A percentile compares a stretch with the other conserved stretches of the same genome.
These are phyloP conservation scores for Dufourea novaeangliae DNA, from an alignment of 1,140 invertebrate species.

Conservation along the genomic window DNA sequence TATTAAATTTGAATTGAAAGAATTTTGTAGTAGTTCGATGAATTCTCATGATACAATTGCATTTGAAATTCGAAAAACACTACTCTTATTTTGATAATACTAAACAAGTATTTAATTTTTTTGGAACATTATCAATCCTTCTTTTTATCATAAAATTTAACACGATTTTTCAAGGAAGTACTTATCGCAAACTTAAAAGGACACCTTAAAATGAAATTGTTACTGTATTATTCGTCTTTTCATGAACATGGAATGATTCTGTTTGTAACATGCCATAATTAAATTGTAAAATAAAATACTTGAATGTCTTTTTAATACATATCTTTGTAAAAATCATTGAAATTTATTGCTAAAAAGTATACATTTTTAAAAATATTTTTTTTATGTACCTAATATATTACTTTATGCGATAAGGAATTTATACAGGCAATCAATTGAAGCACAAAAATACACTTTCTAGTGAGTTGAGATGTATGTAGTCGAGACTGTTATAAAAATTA, in stretches of 20 bases:
- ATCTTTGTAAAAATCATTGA: neutral
- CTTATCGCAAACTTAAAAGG: neutral
- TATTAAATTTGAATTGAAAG: constrained; percentile 9
- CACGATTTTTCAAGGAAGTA: neutral
- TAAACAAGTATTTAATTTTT: neutral
- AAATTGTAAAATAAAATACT: constrained; percentile 19
- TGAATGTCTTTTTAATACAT: neutral
- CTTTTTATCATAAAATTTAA: constrained; percentile 25
- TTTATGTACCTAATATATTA: neutral
- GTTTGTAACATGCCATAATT: constrained; percentile 18
- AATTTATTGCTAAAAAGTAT: neutral
- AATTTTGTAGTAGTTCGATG: constrained; percentile 27
- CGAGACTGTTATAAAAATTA: neutral
- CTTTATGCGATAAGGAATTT: neutral
- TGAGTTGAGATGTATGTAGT: neutral
- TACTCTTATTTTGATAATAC: neutral
- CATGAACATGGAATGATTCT: constrained; percentile 31
- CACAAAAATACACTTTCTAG: neutral
- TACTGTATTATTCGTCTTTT: neutral
- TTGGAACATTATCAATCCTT: neutral
- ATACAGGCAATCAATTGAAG: neutral
- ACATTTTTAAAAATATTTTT: neutral
- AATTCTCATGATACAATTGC: constrained; percentile 8
- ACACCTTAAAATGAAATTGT: neutral
- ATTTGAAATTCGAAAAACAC: neutral